These are phyloP conservation scores for Salvelinus sp. DNA, from an alignment of 2,113 vertebrate genomes.

Conservation along the genomic window DNA sequence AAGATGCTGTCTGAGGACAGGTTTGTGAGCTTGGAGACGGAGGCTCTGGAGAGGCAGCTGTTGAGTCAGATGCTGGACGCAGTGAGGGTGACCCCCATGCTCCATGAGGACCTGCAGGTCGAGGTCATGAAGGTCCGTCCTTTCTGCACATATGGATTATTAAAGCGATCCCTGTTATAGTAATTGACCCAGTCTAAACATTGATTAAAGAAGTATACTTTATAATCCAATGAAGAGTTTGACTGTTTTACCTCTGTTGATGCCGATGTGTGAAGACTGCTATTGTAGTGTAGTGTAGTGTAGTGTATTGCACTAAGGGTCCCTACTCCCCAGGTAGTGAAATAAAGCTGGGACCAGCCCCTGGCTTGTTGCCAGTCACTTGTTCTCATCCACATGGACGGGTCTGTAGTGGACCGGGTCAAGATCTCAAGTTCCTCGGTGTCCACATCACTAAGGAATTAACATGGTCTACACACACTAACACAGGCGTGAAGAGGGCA, in stretches of 20 bases:
- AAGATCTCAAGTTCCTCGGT: too few species aligned
- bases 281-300: not conserved
- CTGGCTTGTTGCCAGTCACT: not conserved
- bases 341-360: not conserved
- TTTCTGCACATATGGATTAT: not conserved
- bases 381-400: not conserved
- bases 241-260: not conserved
- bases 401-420: too few species aligned
- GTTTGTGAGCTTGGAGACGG: constrained; percentile 85
- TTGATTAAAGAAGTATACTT: not conserved
- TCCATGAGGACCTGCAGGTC: constrained; percentile 96
- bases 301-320: not conserved
- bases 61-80: constrained; percentile 94
- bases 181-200: not conserved
- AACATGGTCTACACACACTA: too few species aligned
- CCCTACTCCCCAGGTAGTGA: not conserved
- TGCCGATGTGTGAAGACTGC: not conserved
- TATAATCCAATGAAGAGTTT: not conserved
- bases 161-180: not conserved
- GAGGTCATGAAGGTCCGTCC: constrained; percentile 96
- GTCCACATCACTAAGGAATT: too few species aligned
- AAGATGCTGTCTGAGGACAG: constrained; percentile 92
- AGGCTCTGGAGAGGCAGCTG: constrained; percentile 88
- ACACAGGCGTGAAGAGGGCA: too few species aligned
- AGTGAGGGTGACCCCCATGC: constrained; percentile 86